A percentile compares a stretch with the other conserved stretches of the same genome.
phyloP scores from a whole-genome alignment of 2,888 invertebrate species.

The Melieria picta region DNA sequence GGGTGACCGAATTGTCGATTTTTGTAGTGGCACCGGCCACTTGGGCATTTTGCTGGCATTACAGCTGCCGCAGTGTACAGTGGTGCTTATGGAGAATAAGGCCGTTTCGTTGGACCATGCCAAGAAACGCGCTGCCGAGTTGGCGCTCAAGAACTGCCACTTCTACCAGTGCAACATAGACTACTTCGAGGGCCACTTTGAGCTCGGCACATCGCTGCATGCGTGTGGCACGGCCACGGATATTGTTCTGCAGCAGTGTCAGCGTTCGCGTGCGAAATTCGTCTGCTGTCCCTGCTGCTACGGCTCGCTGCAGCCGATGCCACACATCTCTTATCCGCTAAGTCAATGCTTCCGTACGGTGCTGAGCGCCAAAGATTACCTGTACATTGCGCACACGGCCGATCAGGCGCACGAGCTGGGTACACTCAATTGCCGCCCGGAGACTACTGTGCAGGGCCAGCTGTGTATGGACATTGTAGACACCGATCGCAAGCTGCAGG shows the following conservation, averaged over 20 bases:
- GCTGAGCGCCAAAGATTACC: conserved; percentile 72
- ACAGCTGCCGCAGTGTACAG: conserved; percentile 78
- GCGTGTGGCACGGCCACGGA: conserved; percentile 97
- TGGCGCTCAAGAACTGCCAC: conserved; percentile 78
- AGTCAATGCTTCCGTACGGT: conserved; percentile 72
- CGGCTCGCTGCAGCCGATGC: conserved; percentile 83
- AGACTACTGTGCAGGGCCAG: conserved; percentile 75
- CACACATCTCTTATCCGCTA: conserved; percentile 83
- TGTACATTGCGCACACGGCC: conserved; percentile 85
- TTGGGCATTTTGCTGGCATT: conserved; percentile 87
- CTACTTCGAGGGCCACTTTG: conserved; percentile 83
- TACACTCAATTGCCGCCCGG: conserved; percentile 60
- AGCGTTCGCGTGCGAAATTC: conserved; percentile 80
- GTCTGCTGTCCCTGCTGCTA: conserved; percentile 95
- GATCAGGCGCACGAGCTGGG: conserved; percentile 85
- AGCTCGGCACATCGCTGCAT: conserved; percentile 89
- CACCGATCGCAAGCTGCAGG: conserved; percentile 81
- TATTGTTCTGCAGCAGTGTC: conserved; percentile 86
- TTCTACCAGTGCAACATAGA: conserved; percentile 91
- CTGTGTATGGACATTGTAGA: conserved; percentile 90
- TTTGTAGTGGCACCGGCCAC: conserved; percentile 95
- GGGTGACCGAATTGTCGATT: conserved; percentile 85
- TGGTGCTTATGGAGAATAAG: conserved; percentile 91
- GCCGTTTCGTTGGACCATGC: conserved; percentile 85
- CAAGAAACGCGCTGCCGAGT: conserved; percentile 72